Percentiles rank a stretch among this genome's conserved stretches.
These are phyloP conservation scores for Triplophysa rosa DNA, from an alignment of 2,113 vertebrate genomes.

Conservation along the genomic window DNA sequence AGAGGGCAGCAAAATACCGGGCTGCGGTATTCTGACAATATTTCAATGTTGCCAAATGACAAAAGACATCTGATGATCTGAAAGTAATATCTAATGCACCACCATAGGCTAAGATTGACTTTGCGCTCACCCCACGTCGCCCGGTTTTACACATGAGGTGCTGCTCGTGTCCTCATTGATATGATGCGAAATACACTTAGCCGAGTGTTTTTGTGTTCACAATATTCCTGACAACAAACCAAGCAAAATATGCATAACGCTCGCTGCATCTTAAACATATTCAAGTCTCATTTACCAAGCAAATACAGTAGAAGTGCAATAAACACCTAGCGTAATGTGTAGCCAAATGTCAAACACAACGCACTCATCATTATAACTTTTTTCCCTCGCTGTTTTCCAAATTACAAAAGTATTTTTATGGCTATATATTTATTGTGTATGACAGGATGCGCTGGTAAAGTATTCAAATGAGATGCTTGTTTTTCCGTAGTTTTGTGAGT, in stretches of 20 bases:
- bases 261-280: constrained; percentile 12
- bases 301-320: constrained; percentile 38
- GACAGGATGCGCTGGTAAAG: constrained; percentile 67
- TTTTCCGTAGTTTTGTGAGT: constrained; percentile 61
- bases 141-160: constrained; percentile 12
- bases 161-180: constrained; percentile 20
- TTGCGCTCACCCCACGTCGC: constrained; percentile 11
- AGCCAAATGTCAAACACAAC: constrained; percentile 41
- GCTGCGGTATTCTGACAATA: background rate
- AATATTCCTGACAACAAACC: constrained; percentile 4
- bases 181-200: background rate
- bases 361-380: constrained; percentile 30
- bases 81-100: constrained; percentile 42
- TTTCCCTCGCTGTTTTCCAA: constrained; percentile 52
- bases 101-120: constrained; percentile 42
- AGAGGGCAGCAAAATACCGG: background rate
- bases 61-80: constrained; percentile 44
- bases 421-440: constrained; percentile 65
- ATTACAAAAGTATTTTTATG: constrained; percentile 55
- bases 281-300: constrained; percentile 31
- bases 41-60: constrained; percentile 18
- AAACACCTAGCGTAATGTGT: constrained; percentile 45
- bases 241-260: background rate
- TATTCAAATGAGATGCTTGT: constrained; percentile 77
- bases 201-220: constrained; percentile 12